These are phyloP conservation scores for Machimus rusticus DNA, from an alignment of 2,888 invertebrate species.

Conservation along the genomic window DNA sequence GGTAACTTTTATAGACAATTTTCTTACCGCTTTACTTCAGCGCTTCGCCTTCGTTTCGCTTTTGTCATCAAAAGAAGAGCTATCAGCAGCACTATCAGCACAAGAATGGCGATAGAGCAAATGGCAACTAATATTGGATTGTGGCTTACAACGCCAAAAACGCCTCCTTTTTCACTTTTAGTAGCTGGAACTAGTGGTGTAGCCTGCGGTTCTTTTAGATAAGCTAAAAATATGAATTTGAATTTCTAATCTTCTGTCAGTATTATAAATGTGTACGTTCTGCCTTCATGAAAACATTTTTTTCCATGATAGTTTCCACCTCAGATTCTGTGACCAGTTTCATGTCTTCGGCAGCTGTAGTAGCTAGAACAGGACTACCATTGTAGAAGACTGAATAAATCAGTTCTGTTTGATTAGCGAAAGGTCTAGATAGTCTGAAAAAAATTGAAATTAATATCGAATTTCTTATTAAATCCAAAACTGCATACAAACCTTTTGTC, in stretches of 20 bases:
- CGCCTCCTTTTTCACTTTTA: constrained; percentile 53
- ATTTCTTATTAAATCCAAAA: neutral
- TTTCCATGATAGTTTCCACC: constrained; percentile 76
- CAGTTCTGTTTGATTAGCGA: constrained; percentile 67
- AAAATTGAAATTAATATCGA: neutral
- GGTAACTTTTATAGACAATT: neutral
- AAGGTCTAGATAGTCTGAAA: constrained; percentile 52
- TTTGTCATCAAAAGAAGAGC: constrained; percentile 57
- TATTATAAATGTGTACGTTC: constrained; percentile 72
- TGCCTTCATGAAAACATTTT: constrained; percentile 80
- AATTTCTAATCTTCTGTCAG: neutral
- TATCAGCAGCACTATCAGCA: constrained; percentile 58
- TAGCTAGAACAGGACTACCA: constrained; percentile 80
- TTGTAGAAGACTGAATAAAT: constrained; percentile 83
- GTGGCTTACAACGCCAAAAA: constrained; percentile 57
- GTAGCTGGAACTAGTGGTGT: constrained; percentile 62
- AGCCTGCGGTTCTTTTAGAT: constrained; percentile 61
- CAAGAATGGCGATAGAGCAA: constrained; percentile 56
- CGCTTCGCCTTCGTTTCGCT: constrained; percentile 50
- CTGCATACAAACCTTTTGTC: constrained; percentile 54
- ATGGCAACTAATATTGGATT: constrained; percentile 59
- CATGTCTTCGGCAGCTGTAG: constrained; percentile 85
- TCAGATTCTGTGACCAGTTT: constrained; percentile 79
- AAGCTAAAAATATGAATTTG: constrained; percentile 53
- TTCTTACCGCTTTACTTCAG: constrained; percentile 16